A percentile compares a stretch with the other conserved stretches of the same genome.
Evolutionary conservation across 2,113 vertebrate genomes (phyloP).

Genomic region (Aphelocoma coerulescens): DNA sequence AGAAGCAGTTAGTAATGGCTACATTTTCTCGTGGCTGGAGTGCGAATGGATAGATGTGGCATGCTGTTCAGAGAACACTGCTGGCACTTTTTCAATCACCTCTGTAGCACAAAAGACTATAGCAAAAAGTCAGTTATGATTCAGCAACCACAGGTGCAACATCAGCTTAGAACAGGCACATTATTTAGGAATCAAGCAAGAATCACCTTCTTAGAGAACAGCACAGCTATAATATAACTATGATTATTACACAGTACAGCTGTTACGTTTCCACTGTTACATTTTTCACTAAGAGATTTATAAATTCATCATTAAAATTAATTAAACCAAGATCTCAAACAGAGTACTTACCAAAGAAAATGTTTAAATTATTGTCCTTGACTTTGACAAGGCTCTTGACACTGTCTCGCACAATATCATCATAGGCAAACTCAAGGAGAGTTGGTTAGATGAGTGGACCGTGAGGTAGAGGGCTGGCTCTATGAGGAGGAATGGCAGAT

Average conservation of each 20-base stretch:
- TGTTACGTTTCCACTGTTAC: neutral
- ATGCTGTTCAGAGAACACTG: neutral
- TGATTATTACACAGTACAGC: neutral
- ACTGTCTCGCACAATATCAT: neutral
- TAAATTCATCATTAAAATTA: neutral
- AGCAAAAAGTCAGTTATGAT: neutral
- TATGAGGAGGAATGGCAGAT: neutral
- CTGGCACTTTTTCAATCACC: neutral
- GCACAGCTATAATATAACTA: neutral
- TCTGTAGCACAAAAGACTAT: neutral
- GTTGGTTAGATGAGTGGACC: neutral
- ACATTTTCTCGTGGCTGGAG: neutral
- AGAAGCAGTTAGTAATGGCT: neutral
- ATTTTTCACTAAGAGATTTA: neutral
- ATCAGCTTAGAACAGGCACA: neutral
- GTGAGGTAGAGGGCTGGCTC: neutral
- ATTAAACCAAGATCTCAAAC: neutral
- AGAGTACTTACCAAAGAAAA: neutral
- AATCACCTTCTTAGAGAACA: neutral
- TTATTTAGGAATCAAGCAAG: neutral
- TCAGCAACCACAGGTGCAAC: neutral
- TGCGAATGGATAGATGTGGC: neutral
- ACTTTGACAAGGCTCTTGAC: neutral
- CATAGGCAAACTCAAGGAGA: neutral
- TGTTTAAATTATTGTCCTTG: neutral